Conservation (phyloP, 2,888 invertebrate species). For the Malachius bipustulatus region DNA sequence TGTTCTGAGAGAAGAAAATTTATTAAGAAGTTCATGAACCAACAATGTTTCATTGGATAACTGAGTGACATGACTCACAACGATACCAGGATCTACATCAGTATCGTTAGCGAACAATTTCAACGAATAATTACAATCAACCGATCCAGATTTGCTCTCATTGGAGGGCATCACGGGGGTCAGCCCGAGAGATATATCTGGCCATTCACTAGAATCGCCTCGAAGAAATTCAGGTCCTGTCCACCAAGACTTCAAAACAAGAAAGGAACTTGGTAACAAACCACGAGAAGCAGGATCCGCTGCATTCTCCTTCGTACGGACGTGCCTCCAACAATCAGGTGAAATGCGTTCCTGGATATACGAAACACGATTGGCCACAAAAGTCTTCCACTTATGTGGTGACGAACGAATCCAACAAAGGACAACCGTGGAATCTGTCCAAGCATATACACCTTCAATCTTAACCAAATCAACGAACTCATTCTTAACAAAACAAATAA, state of each 20-base stretch:
- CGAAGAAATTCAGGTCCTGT: background rate
- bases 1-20: too few species aligned
- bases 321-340: too few species aligned
- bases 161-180: too few species aligned
- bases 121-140: too few species aligned
- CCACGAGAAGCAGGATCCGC: background rate
- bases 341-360: conserved; percentile 1
- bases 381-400: background rate
- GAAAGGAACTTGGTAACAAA: background rate
- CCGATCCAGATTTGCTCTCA: too few species aligned
- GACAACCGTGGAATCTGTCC: background rate
- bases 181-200: too few species aligned
- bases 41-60: too few species aligned
- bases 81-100: too few species aligned
- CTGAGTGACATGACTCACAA: too few species aligned
- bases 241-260: background rate
- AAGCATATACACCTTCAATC: background rate
- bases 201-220: conserved; percentile 57
- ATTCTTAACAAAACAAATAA: background rate
- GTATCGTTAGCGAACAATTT: too few species aligned
- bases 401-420: background rate
- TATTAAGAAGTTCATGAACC: too few species aligned
- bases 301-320: background rate
- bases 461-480: background rate
- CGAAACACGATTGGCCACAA: background rate